These are phyloP conservation scores for Drosophila pseudotalamancana DNA, from an alignment of 2,888 invertebrate species.

Conservation along the genomic window DNA sequence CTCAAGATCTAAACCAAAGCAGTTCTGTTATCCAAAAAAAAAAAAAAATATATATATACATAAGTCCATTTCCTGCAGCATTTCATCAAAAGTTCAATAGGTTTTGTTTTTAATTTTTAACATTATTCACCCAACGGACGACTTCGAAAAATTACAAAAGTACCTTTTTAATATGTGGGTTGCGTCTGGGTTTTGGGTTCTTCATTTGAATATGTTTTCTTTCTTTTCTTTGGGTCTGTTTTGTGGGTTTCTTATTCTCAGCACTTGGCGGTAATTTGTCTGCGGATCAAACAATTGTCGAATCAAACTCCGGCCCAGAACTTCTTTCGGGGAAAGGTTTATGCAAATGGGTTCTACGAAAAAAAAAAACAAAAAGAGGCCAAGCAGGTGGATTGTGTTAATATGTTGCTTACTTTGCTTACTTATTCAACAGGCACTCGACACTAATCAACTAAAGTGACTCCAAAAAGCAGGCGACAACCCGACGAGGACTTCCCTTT, in stretches of 20 bases:
- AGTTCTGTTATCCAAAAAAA: too few species aligned
- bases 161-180: constrained; percentile 55
- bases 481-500: constrained; percentile 14
- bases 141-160: constrained; percentile 21
- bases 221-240: constrained; percentile 19
- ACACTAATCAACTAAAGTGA: constrained; percentile 78
- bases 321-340: constrained; percentile 32
- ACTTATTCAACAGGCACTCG: constrained; percentile 72
- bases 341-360: constrained; percentile 39
- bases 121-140: not conserved
- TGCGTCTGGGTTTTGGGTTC: constrained; percentile 29
- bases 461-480: constrained; percentile 28
- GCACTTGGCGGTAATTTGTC: constrained; percentile 55
- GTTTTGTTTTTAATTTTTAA: not conserved
- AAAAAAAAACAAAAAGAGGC: constrained; percentile 14
- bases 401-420: constrained; percentile 53
- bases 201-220: constrained; percentile 56
- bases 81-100: not conserved
- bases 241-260: not conserved
- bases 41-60: too few species aligned
- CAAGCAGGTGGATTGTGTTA: constrained; percentile 48
- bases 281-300: constrained; percentile 63
- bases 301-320: constrained; percentile 20
- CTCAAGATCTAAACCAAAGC: too few species aligned
- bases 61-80: not conserved